Evolutionary conservation across 2,888 invertebrate genomes (phyloP).

Genomic region (Magallana nippona): DNA sequence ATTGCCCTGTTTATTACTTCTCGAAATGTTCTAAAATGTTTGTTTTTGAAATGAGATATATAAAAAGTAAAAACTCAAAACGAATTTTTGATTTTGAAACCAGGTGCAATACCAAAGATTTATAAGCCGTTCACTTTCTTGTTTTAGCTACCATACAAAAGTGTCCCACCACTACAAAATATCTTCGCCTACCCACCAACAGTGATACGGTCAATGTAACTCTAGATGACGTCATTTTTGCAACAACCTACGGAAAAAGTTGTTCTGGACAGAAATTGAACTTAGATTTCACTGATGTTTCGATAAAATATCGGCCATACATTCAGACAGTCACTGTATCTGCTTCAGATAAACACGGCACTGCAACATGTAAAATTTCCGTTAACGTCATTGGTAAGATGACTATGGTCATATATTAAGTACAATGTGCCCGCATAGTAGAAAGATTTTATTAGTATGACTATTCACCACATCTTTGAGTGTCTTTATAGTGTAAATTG

Average conservation of each 20-base stretch:
- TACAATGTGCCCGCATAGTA: no score
- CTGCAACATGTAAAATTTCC: background rate
- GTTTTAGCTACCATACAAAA: slow-evolving; percentile 13
- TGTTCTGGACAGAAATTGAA: slow-evolving; percentile 29
- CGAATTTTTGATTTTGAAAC: background rate
- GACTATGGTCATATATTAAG: no score
- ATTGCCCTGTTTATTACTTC: no score
- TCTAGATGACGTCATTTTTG: background rate
- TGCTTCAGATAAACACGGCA: slow-evolving; percentile 19
- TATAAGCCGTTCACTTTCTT: background rate
- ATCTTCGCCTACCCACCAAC: background rate
- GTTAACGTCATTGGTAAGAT: slow-evolving; percentile 25
- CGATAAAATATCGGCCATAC: background rate
- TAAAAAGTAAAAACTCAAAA: no score
- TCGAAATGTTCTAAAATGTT: no score
- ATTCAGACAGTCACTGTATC: background rate
- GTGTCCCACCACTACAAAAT: background rate
- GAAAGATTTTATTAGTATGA: no score
- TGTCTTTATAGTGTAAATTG: no score
- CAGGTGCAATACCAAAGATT: no score
- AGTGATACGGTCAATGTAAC: background rate
- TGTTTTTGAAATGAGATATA: no score
- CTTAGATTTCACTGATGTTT: background rate
- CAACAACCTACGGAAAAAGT: slow-evolving; percentile 10
- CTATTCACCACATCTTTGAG: no score